phyloP scores from a whole-genome alignment of 1,140 invertebrate species.

The Bombus confusus region DNA sequence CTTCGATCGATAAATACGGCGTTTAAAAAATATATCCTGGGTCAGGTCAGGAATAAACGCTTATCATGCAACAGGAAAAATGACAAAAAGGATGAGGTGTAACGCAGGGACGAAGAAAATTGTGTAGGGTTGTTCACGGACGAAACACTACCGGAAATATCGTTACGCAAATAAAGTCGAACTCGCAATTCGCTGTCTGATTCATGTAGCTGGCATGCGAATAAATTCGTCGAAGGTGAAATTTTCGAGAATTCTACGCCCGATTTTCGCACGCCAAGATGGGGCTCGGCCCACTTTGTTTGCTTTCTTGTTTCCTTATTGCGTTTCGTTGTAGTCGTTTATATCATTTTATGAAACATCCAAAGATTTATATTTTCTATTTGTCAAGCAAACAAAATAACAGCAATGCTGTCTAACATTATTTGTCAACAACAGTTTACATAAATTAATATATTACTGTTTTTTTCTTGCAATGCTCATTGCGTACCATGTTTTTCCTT shows the following conservation, averaged over 20 bases:
- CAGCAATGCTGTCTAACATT: not conserved
- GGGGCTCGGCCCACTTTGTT: conserved; percentile 28
- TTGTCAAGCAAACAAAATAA: not conserved
- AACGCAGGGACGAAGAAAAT: not conserved
- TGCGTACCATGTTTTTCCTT: not conserved
- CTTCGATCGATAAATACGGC: too few species aligned
- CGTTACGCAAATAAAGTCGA: conserved; percentile 54
- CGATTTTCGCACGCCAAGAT: conserved; percentile 45
- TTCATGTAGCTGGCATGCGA: conserved; percentile 59
- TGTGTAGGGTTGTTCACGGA: conserved; percentile 9
- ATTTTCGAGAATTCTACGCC: conserved; percentile 44
- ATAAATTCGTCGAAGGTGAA: conserved; percentile 34
- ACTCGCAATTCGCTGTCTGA: conserved; percentile 40
- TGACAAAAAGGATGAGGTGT: not conserved
- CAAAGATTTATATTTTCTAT: not conserved
- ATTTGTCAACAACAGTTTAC: not conserved
- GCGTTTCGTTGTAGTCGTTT: not conserved
- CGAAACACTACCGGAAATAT: conserved; percentile 41
- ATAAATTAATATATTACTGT: not conserved
- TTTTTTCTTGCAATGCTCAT: not conserved
- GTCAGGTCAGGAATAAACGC: not conserved
- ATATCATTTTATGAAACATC: not conserved
- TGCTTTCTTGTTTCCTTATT: conserved; percentile 30
- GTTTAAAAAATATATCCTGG: too few species aligned
- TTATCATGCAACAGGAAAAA: not conserved